These are phyloP conservation scores for Anser cygnoides DNA, from an alignment of 2,113 vertebrate species.

Conservation along the genomic window DNA sequence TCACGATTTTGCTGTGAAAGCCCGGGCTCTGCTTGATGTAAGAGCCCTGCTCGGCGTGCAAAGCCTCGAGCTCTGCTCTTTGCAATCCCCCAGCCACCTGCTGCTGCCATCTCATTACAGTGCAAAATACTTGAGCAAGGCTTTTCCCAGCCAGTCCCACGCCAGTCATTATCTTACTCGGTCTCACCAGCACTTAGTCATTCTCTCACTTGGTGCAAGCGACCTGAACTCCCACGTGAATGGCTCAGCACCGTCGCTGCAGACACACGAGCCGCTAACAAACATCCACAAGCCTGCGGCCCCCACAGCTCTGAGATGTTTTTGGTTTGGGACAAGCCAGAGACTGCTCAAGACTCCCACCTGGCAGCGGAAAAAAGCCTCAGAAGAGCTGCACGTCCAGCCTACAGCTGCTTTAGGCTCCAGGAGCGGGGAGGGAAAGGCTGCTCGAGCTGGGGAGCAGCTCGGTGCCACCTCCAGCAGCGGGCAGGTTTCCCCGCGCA, in stretches of 20 bases:
- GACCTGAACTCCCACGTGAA: neutral
- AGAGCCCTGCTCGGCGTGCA: fast-evolving
- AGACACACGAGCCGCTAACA: neutral
- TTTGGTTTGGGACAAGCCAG: neutral
- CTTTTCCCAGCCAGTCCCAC: neutral
- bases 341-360: neutral
- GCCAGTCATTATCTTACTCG: neutral
- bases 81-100: neutral
- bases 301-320: neutral
- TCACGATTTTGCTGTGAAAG: neutral
- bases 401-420: neutral
- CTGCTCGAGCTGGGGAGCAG: neutral
- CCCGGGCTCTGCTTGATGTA: neutral
- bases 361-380: neutral
- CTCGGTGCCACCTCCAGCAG: no score
- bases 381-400: fast-evolving
- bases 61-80: fast-evolving
- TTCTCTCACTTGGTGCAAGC: neutral
- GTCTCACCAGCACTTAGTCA: neutral
- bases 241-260: fast-evolving
- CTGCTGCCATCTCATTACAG: neutral
- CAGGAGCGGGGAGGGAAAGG: no score
- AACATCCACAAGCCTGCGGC: neutral
- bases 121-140: neutral
- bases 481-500: neutral